Conservation (phyloP, 2,797 vertebrate genomes). For the Amblyraja radiata region DNA sequence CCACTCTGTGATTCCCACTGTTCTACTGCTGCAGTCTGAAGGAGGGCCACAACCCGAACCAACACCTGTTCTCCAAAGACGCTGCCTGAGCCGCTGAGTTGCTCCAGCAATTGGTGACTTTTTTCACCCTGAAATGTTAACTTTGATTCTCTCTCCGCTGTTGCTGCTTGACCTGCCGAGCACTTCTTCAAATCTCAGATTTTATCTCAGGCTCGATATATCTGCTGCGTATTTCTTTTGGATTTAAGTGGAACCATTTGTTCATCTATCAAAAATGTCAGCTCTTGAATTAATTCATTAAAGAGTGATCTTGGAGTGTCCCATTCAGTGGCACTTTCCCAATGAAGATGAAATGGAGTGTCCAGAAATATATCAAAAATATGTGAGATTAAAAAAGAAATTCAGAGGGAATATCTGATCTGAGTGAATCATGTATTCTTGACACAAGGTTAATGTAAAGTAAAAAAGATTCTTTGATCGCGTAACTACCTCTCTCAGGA, state of each 20-base stretch:
- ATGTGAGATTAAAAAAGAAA: neutral
- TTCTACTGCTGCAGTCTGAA: no score
- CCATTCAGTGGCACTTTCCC: neutral
- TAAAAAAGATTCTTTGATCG: neutral
- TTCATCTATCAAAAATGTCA: neutral
- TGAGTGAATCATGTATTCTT: neutral
- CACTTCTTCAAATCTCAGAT: no score
- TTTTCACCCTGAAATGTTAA: no score
- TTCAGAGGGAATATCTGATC: neutral
- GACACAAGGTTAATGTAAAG: neutral
- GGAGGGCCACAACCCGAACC: no score
- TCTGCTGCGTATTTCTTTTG: no score
- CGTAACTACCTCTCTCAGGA: neutral
- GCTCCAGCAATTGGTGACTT: no score
- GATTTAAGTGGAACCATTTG: neutral
- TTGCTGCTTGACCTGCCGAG: no score
- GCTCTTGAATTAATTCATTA: neutral
- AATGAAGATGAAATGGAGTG: neutral
- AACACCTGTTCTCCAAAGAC: no score
- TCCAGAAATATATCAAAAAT: neutral
- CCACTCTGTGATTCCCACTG: no score
- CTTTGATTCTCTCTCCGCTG: no score
- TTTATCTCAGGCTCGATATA: no score
- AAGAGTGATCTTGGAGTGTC: neutral
- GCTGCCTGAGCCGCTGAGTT: no score